Percentiles rank a stretch among this genome's conserved stretches.
phyloP scores from a whole-genome alignment of 2,888 invertebrate species.

The Hydriomena furcata region DNA sequence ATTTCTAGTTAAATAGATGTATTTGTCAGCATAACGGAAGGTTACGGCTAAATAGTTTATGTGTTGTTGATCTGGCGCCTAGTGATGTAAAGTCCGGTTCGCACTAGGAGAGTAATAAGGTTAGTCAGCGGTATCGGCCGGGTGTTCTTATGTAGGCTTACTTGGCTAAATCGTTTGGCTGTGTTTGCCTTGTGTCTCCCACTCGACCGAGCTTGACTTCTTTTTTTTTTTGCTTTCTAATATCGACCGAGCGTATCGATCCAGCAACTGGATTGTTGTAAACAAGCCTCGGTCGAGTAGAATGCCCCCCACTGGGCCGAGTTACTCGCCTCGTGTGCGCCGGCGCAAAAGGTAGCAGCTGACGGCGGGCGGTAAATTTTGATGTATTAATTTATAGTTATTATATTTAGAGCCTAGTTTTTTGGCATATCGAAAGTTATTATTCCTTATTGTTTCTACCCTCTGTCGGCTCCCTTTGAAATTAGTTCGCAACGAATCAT shows the following conservation, averaged over 20 bases:
- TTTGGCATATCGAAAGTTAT: slow-evolving; percentile 26
- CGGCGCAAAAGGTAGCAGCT: slow-evolving; percentile 43
- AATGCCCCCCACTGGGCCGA: not conserved
- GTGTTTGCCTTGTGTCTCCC: too few relatives aligned
- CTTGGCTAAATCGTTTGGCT: too few relatives aligned
- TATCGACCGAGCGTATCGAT: too few relatives aligned
- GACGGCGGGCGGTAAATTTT: slow-evolving; percentile 48
- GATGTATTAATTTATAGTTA: slow-evolving; percentile 56
- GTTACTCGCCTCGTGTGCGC: slow-evolving; percentile 15
- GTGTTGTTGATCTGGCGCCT: not conserved
- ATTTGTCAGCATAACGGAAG: not conserved
- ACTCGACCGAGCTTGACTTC: too few relatives aligned
- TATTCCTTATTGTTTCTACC: slow-evolving; percentile 45
- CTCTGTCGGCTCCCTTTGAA: slow-evolving; percentile 50
- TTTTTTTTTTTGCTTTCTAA: too few relatives aligned
- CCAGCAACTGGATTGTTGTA: not conserved
- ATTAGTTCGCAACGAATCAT: too few relatives aligned
- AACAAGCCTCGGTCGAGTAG: not conserved
- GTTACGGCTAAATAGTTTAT: not conserved
- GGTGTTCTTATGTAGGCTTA: not conserved
- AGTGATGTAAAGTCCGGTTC: slow-evolving; percentile 9
- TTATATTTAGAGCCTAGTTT: slow-evolving; percentile 36
- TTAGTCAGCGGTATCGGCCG: not conserved
- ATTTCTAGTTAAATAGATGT: too few relatives aligned
- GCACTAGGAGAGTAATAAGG: slow-evolving; percentile 6